Conservation (phyloP, 2,888 invertebrate species). For the Atethmia centrago region DNA sequence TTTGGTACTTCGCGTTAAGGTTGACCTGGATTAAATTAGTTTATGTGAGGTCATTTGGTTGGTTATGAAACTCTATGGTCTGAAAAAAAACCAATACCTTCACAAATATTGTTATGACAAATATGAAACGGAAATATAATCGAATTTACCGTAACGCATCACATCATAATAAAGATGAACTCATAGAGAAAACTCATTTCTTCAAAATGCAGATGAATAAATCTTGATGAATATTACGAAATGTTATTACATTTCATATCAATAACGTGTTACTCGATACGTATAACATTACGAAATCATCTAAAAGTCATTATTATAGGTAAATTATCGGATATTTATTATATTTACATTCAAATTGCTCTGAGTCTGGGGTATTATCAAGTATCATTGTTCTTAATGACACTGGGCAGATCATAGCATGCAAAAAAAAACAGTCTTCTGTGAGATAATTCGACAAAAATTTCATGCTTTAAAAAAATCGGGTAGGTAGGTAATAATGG, state of each 20-base stretch:
- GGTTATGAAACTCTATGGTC: background rate
- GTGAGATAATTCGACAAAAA: background rate
- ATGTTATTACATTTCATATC: slow-evolving; percentile 7
- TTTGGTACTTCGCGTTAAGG: too few relatives aligned
- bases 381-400: background rate
- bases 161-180: background rate
- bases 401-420: too few relatives aligned
- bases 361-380: background rate
- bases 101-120: background rate
- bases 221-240: background rate
- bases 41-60: background rate
- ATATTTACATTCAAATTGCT: background rate
- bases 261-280: background rate
- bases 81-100: background rate
- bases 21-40: background rate
- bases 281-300: slow-evolving; percentile 5
- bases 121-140: background rate
- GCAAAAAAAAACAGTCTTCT: too few relatives aligned
- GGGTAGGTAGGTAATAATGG: too few relatives aligned
- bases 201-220: background rate
- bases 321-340: background rate
- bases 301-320: background rate
- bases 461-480: background rate
- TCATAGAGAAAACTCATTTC: slow-evolving; percentile 2
- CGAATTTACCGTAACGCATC: too few relatives aligned